Evolutionary conservation across 1,140 invertebrate species (phyloP), one percentile per base, ranked within the genome.

Genomic region (Drosophila auraria): DNA sequence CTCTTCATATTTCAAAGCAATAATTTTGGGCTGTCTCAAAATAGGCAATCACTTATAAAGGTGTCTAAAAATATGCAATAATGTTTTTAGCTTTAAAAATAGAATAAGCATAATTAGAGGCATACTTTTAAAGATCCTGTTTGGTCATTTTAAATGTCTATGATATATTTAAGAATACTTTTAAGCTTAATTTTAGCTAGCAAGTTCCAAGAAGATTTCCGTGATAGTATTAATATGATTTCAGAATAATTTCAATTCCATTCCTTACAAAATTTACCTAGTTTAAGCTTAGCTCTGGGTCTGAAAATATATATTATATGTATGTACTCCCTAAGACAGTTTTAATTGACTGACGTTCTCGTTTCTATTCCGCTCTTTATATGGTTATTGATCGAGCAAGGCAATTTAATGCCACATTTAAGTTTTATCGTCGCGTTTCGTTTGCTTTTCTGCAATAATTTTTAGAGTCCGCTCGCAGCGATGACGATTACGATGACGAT

Each of bases 351-450:
- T 78, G 65, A 36, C 73, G 65, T 81, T 81, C 30, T 63, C 30
- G 50, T 56, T 56, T 56, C 33, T 38, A 38, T 5, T 73, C 9
- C 3, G 25, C n/a, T 40, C 49, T 36, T 51, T 36, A 40, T 20
- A 40, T 63, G 56, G 20, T 50, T 87, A 83, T 83, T 89, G 86
- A 89, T 89, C 81, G 81, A 71, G 53, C 53, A 53, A 84, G 65
- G 59, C 86, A 90, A 79, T 90, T 84, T 89, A 72, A 81, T 76
- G 81, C 66, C 57, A 71, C 78, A 87, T 87, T 89, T 84, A 84
- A 82, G 53, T 84, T 89, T 90, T 89, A 89, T 79, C 73, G 78
- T 74, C 54, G 63, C 53, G 69, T 83, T 83, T 78, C 65, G 66
- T 80, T 75, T 51, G 72, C 65, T 64, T 78, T 83, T 72, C 58